A percentile compares a stretch with the other conserved stretches of the same genome.
Conservation (phyloP, 2,797 vertebrate genomes). For the Chiroxiphia lanceolata region DNA sequence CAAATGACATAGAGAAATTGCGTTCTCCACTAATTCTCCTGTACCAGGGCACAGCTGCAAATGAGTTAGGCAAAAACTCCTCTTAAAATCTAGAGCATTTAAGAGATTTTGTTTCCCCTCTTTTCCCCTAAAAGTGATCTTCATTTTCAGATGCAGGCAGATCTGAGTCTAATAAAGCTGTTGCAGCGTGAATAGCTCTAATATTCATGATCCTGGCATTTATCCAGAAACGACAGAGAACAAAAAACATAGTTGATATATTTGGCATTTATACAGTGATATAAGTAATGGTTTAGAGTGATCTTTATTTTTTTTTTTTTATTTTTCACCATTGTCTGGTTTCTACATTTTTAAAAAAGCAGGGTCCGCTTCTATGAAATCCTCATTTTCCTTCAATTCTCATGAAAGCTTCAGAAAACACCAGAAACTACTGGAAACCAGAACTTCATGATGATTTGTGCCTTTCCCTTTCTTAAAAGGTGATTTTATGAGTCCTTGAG, state of each 20-base stretch:
- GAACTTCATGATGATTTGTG: not conserved
- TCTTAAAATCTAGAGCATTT: not conserved
- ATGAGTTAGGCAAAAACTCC: not conserved
- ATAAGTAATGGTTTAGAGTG: not conserved
- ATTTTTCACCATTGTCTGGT: not conserved
- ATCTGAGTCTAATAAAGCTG: not conserved
- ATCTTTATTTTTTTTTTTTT: not conserved
- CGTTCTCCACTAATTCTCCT: not conserved
- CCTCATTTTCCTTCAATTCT: not conserved
- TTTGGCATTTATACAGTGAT: conserved; percentile 12
- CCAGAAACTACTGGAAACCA: not conserved
- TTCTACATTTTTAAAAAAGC: not conserved
- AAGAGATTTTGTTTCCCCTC: not conserved
- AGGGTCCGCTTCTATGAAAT: not conserved
- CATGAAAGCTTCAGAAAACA: not conserved
- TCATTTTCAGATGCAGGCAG: not conserved
- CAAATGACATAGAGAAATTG: not conserved
- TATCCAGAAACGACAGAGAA: conserved; percentile 15
- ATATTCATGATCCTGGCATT: conserved; percentile 5
- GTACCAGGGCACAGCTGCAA: not conserved
- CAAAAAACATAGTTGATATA: conserved; percentile 19
- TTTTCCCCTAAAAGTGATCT: not conserved
- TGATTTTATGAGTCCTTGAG: not conserved
- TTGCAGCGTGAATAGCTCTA: not conserved
- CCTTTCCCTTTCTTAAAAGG: not conserved